Base-by-base conservation (phyloP, 2,797 vertebrate species). In the Urophycis tenuis region DNA sequence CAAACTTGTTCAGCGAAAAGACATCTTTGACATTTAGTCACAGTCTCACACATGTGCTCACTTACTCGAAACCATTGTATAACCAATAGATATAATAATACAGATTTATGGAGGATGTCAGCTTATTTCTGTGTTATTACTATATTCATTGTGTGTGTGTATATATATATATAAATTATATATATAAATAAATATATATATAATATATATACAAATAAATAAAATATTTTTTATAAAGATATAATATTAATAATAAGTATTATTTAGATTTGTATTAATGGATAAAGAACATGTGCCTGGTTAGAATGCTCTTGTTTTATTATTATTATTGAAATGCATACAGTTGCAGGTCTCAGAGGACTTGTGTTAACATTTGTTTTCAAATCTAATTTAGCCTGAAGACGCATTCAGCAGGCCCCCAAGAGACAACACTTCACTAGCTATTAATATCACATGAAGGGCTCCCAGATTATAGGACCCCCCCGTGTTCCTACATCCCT, bases 371-470 rank as follows among this genome's bases (percentile, higher is more conserved):
- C 41, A 77, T 72, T 35, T 45, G 25, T 77, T 81, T 74, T 60
- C 45, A 67, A 74, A 77, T 81, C 69, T 72, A 76, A 76, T 19
- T 76, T 72, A 33, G 64, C 77, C 14, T 36, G 39, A 76, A 34
- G 74, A 67, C 41, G 19, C n/a, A 31, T 31, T 69, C 36, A n/a
- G 77, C 49, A 17, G 41, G 1, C 6, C 30, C 41, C 35, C 11
- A 17, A 22, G 73, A 69, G 49, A 39, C 41, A 19, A 10, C 33
- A 17, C 75, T 69, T 76, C 72, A 60, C 12, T 9, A 30, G 60
- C 15, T 49, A 49, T 74, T 74, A 32, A 53, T 53, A 74, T 53
- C 41, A 53, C 73, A 49, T 74, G 72, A 33, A 81, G 67, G 22
- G 14, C 77, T 75, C 11, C 22, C 60, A 72, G 25, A 15, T 22